Evolutionary conservation across 92 coral and sea anemone species (phyloP).

Genomic region (Epizoanthus illoricatus): DNA sequence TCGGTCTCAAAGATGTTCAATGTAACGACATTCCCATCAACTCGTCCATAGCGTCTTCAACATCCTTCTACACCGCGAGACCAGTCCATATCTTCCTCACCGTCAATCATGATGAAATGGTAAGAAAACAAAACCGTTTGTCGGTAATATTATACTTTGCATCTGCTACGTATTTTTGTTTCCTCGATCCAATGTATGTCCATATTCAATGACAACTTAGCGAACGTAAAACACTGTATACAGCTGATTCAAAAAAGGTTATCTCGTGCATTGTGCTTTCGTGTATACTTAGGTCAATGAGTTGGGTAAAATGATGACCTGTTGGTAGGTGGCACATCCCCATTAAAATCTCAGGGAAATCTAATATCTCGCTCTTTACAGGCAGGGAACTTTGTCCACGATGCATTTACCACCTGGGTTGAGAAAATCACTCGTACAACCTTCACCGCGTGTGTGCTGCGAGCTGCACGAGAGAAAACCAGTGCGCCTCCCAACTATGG

Average conservation of each 20-base stretch:
- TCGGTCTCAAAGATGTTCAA: slow-evolving; percentile 55
- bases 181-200: too few relatives aligned
- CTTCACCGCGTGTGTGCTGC: slow-evolving; percentile 72
- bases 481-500: slow-evolving; percentile 66
- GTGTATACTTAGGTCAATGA: too few relatives aligned
- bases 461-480: slow-evolving; percentile 69
- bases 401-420: slow-evolving; percentile 75
- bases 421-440: slow-evolving; percentile 60
- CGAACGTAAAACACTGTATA: too few relatives aligned
- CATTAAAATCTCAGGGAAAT: too few relatives aligned
- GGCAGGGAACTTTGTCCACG: not conserved
- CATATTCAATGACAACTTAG: too few relatives aligned
- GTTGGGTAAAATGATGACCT: too few relatives aligned
- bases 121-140: not conserved
- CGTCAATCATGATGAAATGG: slow-evolving; percentile 72
- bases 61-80: slow-evolving; percentile 49
- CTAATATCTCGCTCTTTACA: not conserved
- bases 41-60: slow-evolving; percentile 26
- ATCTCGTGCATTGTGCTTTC: too few relatives aligned
- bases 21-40: slow-evolving; percentile 60
- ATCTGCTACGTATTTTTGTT: too few relatives aligned
- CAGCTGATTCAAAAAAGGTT: too few relatives aligned
- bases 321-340: too few relatives aligned
- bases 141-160: not conserved
- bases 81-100: slow-evolving; percentile 65